Evolutionary conservation across 2,797 vertebrate genomes (phyloP).

Genomic region (Adrianichthys oophorus): DNA sequence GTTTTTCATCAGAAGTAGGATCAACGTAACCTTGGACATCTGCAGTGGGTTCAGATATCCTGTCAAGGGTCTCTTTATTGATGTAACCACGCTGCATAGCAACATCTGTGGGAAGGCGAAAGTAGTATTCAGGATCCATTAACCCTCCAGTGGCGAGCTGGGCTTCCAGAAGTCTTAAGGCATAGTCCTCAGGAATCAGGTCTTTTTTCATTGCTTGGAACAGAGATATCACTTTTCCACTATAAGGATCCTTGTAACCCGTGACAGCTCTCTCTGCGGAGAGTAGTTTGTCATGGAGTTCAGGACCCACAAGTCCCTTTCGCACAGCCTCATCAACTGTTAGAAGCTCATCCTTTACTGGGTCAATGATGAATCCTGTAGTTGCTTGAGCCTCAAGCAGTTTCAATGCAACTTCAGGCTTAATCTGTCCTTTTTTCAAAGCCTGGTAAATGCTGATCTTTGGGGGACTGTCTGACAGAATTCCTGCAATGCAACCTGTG

Average conservation of each 20-base stretch:
- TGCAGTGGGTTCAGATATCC: slow-evolving; percentile 79
- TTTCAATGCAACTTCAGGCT: slow-evolving; percentile 80
- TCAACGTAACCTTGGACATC: slow-evolving; percentile 85
- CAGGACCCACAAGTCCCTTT: slow-evolving; percentile 92
- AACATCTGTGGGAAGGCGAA: slow-evolving; percentile 89
- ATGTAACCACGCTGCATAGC: slow-evolving; percentile 91
- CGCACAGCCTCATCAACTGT: slow-evolving; percentile 95
- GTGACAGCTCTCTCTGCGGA: slow-evolving; percentile 93
- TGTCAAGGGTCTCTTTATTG: slow-evolving; percentile 87
- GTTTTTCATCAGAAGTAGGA: slow-evolving; percentile 87
- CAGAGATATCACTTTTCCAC: slow-evolving; percentile 90
- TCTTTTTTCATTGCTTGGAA: slow-evolving; percentile 98
- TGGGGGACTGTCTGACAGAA: slow-evolving; percentile 84
- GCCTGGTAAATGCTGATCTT: slow-evolving; percentile 90
- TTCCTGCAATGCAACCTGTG: slow-evolving; percentile 88
- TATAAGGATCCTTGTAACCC: slow-evolving; percentile 94
- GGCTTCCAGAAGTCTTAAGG: slow-evolving; percentile 90
- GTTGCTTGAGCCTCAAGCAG: slow-evolving; percentile 96
- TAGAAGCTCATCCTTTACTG: slow-evolving; percentile 86
- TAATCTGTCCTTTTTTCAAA: slow-evolving; percentile 87
- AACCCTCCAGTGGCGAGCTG: slow-evolving; percentile 91
- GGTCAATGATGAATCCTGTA: slow-evolving; percentile 93
- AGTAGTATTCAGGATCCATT: slow-evolving; percentile 89
- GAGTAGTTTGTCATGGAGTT: slow-evolving; percentile 93
- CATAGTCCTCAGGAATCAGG: slow-evolving; percentile 88